Percentiles rank a stretch among this genome's conserved stretches.
Conservation (phyloP, 2,113 vertebrate genomes). For the Mormoops blainvillei region DNA sequence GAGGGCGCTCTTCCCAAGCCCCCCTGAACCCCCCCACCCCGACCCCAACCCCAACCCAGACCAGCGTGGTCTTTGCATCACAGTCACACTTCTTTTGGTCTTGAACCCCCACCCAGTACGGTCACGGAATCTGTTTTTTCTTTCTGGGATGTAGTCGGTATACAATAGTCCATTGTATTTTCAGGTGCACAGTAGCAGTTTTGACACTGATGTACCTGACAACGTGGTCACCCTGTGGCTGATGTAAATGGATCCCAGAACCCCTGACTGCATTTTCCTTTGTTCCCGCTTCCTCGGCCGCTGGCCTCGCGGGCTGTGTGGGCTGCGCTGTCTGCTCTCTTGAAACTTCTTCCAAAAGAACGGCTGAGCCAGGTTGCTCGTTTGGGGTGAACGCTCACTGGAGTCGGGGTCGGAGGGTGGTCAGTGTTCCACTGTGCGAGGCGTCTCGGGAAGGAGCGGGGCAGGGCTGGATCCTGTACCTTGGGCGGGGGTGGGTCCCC, state of each 20-base stretch:
- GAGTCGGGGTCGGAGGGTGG: not conserved
- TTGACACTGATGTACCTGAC: not conserved
- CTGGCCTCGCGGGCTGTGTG: not conserved
- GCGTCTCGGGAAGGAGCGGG: not conserved
- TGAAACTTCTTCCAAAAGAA: not conserved
- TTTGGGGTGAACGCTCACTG: not conserved
- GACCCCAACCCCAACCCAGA: too few species aligned
- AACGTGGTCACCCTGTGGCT: not conserved
- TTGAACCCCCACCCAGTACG: not conserved
- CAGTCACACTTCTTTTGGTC: not conserved
- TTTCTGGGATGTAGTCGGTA: not conserved
- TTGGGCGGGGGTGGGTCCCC: rapidly evolving
- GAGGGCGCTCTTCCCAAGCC: not conserved
- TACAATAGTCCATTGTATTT: too few species aligned
- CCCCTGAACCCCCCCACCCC: too few species aligned
- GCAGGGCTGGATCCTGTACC: not conserved
- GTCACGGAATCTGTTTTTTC: too few species aligned
- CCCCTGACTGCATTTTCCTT: rapidly evolving
- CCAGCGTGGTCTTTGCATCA: too few species aligned
- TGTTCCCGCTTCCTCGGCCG: not conserved
- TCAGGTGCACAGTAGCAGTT: not conserved
- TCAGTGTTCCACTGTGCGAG: not conserved
- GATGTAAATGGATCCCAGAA: not conserved
- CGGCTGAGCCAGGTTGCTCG: not conserved
- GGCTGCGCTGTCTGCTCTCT: not conserved